Evolutionary conservation across 1,140 invertebrate species (phyloP), one percentile per base, ranked within the genome.

Genomic region (Mamestra configurata): DNA sequence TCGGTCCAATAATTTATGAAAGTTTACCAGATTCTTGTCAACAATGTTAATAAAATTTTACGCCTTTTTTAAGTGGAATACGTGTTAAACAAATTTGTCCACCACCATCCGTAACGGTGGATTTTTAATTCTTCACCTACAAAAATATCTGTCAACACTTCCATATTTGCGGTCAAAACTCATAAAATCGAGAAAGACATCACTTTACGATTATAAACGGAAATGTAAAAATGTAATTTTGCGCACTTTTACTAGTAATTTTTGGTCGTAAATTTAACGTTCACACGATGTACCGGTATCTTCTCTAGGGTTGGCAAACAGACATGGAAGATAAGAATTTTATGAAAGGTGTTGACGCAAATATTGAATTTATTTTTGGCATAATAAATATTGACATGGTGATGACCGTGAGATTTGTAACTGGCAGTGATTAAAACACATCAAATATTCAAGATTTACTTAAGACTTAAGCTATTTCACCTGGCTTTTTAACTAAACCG

Each of bases 221-320:
- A 40, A 75, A 75, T 40, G n/a, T 53, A 43, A 53, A 51, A 51
- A 43, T 59, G 37, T 59, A 57, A 75, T 75, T 73, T 75, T 59
- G 51, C 43, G 10, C n/a, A 57, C 31, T 75, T 75, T 75, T 59
- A 27, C 43, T n/a, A 24, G 55, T 49, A 76, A 76, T 76, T 61
- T 73, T 55, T n/a, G 35, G 11, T 59, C 55, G 37, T 75, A 75
- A 75, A 75, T 1, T 43, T 31, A 51, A 43, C 40, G 37, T 75
- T 75, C 53, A 49, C 72, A 76, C 72, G 72, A 37, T 72, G 18
- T 72, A 53, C 49, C 72, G 40, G 37, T 61, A 76, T 55, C 43
- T 61, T 18, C 35, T 37, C 53, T 76, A 76, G 72, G 57, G 57
- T 57, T 76, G 55, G 57, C 72, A 46, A 73, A 73, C 35, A 73